These are phyloP conservation scores for Cheilosia variabilis DNA, from an alignment of 2,888 invertebrate genomes.

Conservation along the genomic window DNA sequence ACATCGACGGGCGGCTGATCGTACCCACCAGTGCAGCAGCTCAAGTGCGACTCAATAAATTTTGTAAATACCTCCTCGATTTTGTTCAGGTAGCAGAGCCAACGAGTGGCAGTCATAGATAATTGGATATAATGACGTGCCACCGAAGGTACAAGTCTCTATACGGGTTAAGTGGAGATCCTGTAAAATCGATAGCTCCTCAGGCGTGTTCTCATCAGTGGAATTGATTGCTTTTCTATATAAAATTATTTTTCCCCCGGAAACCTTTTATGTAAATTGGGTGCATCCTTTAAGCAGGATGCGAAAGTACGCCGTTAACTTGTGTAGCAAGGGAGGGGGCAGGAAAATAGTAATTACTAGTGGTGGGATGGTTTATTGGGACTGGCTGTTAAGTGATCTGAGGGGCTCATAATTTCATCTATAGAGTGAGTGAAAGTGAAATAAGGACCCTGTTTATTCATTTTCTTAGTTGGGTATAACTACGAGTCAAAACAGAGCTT, in stretches of 20 bases:
- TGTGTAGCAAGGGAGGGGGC: background rate
- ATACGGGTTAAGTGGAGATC: constrained; percentile 25
- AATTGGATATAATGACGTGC: constrained; percentile 66
- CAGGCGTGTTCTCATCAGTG: constrained; percentile 32
- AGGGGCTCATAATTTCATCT: no score
- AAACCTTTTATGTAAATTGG: constrained; percentile 56
- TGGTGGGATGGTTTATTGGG: background rate
- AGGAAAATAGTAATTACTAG: constrained; percentile 43
- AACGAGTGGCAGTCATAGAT: constrained; percentile 58
- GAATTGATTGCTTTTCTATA: constrained; percentile 68
- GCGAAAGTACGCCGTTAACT: constrained; percentile 32
- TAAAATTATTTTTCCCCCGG: constrained; percentile 45
- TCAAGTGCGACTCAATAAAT: constrained; percentile 44
- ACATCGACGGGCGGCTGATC: background rate
- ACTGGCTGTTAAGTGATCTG: no score
- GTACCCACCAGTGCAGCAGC: constrained; percentile 11
- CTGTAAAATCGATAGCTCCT: constrained; percentile 55
- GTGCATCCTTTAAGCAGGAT: constrained; percentile 27
- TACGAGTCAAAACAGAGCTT: no score
- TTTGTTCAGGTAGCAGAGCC: constrained; percentile 20
- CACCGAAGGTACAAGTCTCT: constrained; percentile 8
- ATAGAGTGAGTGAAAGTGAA: no score
- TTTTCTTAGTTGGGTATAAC: no score
- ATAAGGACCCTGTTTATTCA: no score
- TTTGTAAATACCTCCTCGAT: constrained; percentile 20